phyloP scores from a whole-genome alignment of 2,888 invertebrate species.

The Sphaeridia pumilis region DNA sequence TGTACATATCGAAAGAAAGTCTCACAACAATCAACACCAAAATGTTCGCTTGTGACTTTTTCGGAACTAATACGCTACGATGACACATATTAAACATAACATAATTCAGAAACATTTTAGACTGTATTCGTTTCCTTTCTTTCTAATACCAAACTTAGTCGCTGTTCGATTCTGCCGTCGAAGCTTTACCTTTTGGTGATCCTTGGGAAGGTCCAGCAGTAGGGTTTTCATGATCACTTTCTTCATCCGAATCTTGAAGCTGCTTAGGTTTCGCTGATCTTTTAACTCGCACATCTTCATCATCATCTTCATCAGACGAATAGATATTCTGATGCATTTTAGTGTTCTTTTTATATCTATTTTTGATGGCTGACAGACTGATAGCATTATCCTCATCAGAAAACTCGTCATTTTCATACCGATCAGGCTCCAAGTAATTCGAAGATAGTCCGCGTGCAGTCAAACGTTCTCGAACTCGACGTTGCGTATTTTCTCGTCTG shows the following conservation, averaged over 20 bases:
- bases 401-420: constrained; percentile 61
- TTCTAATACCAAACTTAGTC: too few relatives aligned
- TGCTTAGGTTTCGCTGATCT: constrained; percentile 64
- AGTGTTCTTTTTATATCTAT: constrained; percentile 62
- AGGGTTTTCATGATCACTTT: constrained; percentile 30
- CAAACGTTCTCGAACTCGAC: constrained; percentile 46
- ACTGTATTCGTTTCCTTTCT: too few relatives aligned
- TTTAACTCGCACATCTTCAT: constrained; percentile 40
- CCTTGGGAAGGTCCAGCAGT: background rate
- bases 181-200: background rate
- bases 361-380: constrained; percentile 87
- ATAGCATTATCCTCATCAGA: constrained; percentile 90
- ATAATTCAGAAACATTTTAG: too few relatives aligned
- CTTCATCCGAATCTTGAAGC: constrained; percentile 65
- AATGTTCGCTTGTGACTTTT: too few relatives aligned
- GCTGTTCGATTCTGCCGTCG: constrained; percentile 6
- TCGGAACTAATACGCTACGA: too few relatives aligned
- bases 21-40: too few relatives aligned
- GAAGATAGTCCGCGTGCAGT: constrained; percentile 44
- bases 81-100: too few relatives aligned
- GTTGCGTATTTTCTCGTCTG: constrained; percentile 54
- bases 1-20: too few relatives aligned
- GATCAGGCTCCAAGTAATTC: constrained; percentile 48
- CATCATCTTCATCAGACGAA: constrained; percentile 55
- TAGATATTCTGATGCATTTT: constrained; percentile 49